A percentile compares a stretch with the other conserved stretches of the same genome.
These are phyloP conservation scores for Microcebus tavaratra DNA, from an alignment of 2,113 vertebrate species.

Conservation along the genomic window DNA sequence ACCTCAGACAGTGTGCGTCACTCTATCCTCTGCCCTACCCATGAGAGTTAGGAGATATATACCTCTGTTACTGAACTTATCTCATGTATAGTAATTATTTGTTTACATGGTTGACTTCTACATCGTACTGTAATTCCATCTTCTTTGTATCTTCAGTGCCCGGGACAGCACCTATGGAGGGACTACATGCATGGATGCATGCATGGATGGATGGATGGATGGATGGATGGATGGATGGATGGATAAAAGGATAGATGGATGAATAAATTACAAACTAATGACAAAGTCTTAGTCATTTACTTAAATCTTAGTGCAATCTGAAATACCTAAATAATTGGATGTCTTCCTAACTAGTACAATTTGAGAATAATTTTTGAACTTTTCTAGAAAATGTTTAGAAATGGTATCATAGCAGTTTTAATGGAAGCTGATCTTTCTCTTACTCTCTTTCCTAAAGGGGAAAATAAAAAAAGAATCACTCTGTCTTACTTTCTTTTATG, in stretches of 20 bases:
- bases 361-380: conserved; percentile 12
- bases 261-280: not conserved
- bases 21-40: not conserved
- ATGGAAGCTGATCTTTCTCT: not conserved
- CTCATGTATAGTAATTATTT: not conserved
- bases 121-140: not conserved
- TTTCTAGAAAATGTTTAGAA: not conserved
- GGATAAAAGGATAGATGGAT: not conserved
- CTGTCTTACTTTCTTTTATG: not conserved
- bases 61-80: not conserved
- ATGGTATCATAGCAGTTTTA: not conserved
- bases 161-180: not conserved
- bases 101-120: not conserved
- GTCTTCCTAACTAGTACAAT: not conserved
- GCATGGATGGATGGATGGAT: not conserved
- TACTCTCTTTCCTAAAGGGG: not conserved
- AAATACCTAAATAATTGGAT: not conserved
- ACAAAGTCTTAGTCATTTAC: not conserved
- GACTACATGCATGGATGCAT: not conserved
- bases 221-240: not conserved
- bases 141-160: not conserved
- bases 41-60: not conserved
- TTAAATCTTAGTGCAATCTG: not conserved
- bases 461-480: not conserved
- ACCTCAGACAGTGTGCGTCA: not conserved